Evolutionary conservation across 2,797 vertebrate genomes (phyloP).

Genomic region (Coracias cyanogaster): DNA sequence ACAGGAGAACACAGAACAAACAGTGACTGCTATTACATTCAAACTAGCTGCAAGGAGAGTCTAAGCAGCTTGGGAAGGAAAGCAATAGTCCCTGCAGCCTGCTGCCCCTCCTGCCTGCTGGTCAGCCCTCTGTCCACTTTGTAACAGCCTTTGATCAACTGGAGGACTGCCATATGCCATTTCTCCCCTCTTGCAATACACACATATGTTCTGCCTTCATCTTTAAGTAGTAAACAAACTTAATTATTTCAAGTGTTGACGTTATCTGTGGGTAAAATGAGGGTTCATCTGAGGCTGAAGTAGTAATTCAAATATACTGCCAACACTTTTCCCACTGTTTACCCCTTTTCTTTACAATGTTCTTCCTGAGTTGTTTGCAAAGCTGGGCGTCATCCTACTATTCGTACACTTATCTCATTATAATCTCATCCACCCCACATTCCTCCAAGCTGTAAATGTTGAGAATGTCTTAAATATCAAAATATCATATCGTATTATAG

Average conservation of each 20-base stretch:
- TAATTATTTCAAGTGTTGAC: not conserved
- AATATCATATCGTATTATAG: not conserved
- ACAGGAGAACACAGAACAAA: not conserved
- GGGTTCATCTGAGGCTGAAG: not conserved
- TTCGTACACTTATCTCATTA: not conserved
- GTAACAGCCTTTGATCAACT: not conserved
- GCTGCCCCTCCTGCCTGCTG: not conserved
- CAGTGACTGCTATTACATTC: not conserved
- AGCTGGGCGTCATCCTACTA: not conserved
- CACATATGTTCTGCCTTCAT: not conserved
- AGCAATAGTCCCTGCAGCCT: not conserved
- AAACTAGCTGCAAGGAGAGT: not conserved
- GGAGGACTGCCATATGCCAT: not conserved
- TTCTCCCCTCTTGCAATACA: not conserved
- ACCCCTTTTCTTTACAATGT: not conserved
- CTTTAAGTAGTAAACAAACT: not conserved
- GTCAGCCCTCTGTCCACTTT: not conserved
- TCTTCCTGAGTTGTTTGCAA: not conserved
- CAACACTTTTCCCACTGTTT: not conserved
- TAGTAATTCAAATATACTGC: not conserved
- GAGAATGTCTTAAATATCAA: not conserved
- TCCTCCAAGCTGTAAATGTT: not conserved
- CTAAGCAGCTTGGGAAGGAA: not conserved
- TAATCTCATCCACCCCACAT: not conserved
- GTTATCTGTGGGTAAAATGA: not conserved